phyloP scores from a whole-genome alignment of 1,140 invertebrate species.

The Oncopodura yosiiana region DNA sequence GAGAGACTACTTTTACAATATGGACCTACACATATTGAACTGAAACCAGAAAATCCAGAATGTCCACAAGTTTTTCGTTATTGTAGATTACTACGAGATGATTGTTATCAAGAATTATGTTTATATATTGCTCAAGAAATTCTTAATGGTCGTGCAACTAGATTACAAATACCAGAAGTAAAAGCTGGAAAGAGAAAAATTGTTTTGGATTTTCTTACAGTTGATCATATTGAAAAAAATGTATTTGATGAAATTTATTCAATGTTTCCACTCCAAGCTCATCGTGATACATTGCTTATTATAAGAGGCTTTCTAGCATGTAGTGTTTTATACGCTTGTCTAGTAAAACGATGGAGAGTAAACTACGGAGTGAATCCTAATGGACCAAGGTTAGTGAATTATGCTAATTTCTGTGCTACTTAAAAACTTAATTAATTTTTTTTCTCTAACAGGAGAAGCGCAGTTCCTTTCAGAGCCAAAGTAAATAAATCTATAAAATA shows the following conservation, averaged over 20 bases:
- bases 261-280: constrained; percentile 1
- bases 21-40: constrained; percentile 3
- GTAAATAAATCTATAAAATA: no score
- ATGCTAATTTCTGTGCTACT: no score
- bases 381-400: constrained; percentile 1
- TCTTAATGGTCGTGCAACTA: constrained; percentile 3
- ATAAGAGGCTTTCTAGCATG: constrained; percentile 27
- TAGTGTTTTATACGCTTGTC: constrained; percentile 15
- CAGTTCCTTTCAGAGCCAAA: constrained; percentile 33
- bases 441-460: constrained; percentile 22
- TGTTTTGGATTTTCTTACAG: constrained; percentile 5
- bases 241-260: constrained; percentile 2
- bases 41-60: neutral
- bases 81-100: constrained; percentile 2
- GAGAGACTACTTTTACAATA: neutral
- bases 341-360: constrained; percentile 31
- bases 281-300: constrained; percentile 18
- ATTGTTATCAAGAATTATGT: neutral
- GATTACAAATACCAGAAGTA: constrained; percentile 8
- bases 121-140: constrained; percentile 5
- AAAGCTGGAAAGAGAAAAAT: neutral
- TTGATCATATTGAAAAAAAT: neutral
- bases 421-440: no score
- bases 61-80: constrained; percentile 2
- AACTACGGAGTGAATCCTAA: constrained; percentile 28